A percentile compares a stretch with the other conserved stretches of the same genome.
Evolutionary conservation across 2,888 invertebrate species (phyloP).

Genomic region (Leucoptera coffeella): DNA sequence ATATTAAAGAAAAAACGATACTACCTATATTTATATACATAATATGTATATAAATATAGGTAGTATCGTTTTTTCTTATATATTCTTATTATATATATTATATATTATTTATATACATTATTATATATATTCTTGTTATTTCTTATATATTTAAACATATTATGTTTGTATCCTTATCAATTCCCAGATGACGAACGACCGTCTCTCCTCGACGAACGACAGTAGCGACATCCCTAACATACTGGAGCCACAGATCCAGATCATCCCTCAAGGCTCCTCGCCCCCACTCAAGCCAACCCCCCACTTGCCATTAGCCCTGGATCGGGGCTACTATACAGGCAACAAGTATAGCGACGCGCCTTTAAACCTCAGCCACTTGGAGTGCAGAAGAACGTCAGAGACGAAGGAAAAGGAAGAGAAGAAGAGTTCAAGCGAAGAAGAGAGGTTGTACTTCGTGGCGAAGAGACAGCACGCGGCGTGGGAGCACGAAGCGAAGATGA

Average conservation of each 20-base stretch:
- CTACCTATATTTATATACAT: no score
- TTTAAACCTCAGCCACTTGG: not conserved
- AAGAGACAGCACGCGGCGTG: slow-evolving; percentile 42
- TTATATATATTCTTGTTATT: no score
- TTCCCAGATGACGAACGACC: slow-evolving; percentile 44
- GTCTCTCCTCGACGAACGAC: slow-evolving; percentile 44
- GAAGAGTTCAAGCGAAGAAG: slow-evolving; percentile 26
- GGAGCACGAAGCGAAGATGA: slow-evolving; percentile 50
- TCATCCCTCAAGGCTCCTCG: slow-evolving; percentile 33
- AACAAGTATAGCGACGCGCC: no score
- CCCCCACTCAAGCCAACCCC: slow-evolving; percentile 22
- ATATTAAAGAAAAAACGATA: no score
- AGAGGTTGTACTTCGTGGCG: slow-evolving; percentile 30
- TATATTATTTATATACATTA: no score
- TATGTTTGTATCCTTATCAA: not conserved
- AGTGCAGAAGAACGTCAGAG: no score
- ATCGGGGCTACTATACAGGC: no score
- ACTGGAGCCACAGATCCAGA: slow-evolving; percentile 39
- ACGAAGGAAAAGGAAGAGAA: slow-evolving; percentile 9
- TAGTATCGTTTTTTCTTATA: no score
- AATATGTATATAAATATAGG: no score
- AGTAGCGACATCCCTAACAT: slow-evolving; percentile 46
- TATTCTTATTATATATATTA: no score
- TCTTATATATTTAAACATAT: no score
- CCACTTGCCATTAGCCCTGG: no score